Evolutionary conservation across 53 echinoderm and acorn worm genomes (phyloP).

Genomic region (Mesocentrotus franciscanus): DNA sequence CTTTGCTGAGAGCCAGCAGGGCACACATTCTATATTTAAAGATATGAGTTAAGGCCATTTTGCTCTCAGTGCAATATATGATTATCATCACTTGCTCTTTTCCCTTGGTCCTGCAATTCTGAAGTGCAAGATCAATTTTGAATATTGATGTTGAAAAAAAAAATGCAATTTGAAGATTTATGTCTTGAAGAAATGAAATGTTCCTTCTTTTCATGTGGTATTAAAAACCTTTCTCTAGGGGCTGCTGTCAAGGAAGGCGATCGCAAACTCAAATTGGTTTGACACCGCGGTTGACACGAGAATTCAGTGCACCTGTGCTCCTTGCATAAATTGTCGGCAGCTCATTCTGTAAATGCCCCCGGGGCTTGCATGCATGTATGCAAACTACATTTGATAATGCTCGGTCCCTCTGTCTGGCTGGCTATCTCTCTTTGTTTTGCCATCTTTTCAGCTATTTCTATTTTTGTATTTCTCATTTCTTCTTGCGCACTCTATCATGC

Average conservation of each 20-base stretch:
- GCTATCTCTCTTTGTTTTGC: background rate
- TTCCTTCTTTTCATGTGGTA: background rate
- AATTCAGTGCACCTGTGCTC: conserved; percentile 37
- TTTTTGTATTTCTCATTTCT: background rate
- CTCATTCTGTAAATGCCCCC: conserved; percentile 5
- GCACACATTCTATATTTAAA: background rate
- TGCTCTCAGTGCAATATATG: background rate
- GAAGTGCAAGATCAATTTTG: background rate
- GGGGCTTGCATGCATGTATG: conserved; percentile 27
- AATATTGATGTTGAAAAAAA: background rate
- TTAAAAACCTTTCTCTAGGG: conserved; percentile 15
- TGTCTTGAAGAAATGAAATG: background rate
- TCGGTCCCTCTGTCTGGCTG: background rate
- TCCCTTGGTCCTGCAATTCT: background rate
- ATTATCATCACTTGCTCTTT: background rate
- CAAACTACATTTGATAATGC: conserved; percentile 38
- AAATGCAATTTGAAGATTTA: conserved; percentile 33
- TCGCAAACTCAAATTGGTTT: conserved; percentile 42
- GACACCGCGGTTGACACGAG: conserved; percentile 53
- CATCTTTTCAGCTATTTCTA: background rate
- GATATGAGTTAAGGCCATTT: background rate
- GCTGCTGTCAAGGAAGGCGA: background rate
- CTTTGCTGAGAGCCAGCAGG: background rate
- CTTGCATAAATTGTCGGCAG: conserved; percentile 48
- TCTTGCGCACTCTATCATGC: background rate